A percentile compares a stretch with the other conserved stretches of the same genome.
These are phyloP conservation scores for Acrobasis suavella DNA, from an alignment of 2,888 invertebrate species.

Conservation along the genomic window DNA sequence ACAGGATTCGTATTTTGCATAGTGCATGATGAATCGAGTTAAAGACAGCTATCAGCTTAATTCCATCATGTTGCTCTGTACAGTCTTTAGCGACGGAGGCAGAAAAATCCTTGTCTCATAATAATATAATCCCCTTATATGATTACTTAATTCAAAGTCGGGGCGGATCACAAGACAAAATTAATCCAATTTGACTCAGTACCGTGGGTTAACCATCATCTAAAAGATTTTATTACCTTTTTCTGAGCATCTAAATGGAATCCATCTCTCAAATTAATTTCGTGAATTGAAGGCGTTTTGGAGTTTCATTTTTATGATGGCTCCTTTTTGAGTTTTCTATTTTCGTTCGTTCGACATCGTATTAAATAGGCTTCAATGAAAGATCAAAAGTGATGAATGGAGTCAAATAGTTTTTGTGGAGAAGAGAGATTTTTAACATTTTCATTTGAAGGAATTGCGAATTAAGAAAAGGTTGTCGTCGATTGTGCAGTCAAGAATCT, in stretches of 20 bases:
- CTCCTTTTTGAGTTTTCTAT: background rate
- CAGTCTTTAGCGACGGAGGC: too few species aligned
- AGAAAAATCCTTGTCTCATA: too few species aligned
- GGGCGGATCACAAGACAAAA: background rate
- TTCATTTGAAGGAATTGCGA: too few species aligned
- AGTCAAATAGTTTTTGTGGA: background rate
- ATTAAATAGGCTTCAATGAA: background rate
- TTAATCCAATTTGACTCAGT: background rate
- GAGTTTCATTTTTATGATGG: slow-evolving; percentile 15
- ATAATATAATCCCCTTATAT: too few species aligned
- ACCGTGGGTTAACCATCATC: background rate
- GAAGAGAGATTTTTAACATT: background rate
- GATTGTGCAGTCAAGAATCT: too few species aligned
- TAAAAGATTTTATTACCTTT: slow-evolving; percentile 1
- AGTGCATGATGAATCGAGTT: too few species aligned
- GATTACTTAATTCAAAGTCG: too few species aligned
- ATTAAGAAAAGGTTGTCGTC: too few species aligned
- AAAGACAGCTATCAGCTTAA: too few species aligned
- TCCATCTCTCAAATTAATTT: slow-evolving; percentile 16
- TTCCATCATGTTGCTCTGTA: too few species aligned
- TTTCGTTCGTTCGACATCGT: background rate
- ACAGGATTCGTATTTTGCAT: too few species aligned
- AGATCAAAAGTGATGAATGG: background rate
- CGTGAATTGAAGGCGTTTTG: background rate
- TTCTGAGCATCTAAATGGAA: slow-evolving; percentile 5